These are phyloP conservation scores for Smittia aterrima DNA, from an alignment of 2,888 invertebrate species.

Conservation along the genomic window DNA sequence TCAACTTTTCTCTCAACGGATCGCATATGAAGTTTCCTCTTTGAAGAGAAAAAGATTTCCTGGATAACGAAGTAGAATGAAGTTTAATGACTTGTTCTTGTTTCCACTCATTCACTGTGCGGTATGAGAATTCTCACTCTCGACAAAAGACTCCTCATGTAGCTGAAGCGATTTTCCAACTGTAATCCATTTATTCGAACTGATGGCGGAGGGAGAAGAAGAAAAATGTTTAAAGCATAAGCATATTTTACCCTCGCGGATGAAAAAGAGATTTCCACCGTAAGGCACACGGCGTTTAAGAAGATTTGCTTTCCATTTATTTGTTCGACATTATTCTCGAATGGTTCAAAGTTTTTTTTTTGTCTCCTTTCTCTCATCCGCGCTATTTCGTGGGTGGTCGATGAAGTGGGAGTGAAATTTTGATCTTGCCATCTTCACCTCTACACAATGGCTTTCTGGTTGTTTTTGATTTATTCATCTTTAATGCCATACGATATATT, in stretches of 20 bases:
- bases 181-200: constrained; percentile 37
- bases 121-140: not conserved
- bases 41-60: no score
- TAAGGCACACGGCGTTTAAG: not conserved
- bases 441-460: constrained; percentile 30
- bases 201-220: not conserved
- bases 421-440: constrained; percentile 30
- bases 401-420: not conserved
- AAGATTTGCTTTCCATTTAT: constrained; percentile 11
- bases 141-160: not conserved
- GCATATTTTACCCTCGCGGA: constrained; percentile 13
- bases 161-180: not conserved
- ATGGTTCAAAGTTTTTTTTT: constrained; percentile 8
- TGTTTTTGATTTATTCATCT: constrained; percentile 40
- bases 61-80: no score
- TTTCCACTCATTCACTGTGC: not conserved
- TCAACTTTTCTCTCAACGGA: not conserved
- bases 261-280: not conserved
- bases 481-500: constrained; percentile 38
- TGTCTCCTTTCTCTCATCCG: not conserved
- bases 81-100: constrained; percentile 32
- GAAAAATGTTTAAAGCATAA: constrained; percentile 8
- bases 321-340: not conserved
- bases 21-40: not conserved
- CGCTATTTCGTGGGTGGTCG: not conserved